Conservation (phyloP, 2,113 vertebrate species). For the Noturus placidus region DNA sequence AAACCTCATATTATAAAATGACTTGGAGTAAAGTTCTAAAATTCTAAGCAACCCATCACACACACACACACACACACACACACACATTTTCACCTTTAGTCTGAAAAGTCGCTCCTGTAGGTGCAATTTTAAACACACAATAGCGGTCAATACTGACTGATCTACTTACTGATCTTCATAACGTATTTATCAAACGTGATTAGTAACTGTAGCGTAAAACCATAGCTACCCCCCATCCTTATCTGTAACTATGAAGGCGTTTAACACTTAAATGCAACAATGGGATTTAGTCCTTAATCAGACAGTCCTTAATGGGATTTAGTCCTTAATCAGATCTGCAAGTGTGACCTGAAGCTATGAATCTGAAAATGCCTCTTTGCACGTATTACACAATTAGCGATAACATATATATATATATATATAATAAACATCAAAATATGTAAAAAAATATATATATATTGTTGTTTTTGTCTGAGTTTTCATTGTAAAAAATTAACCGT, state of each 20-base stretch:
- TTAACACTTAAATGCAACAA: neutral
- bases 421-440: no score
- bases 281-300: neutral
- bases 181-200: neutral
- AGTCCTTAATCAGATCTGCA: neutral
- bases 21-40: neutral
- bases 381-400: neutral
- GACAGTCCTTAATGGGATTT: neutral
- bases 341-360: neutral
- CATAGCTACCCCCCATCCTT: neutral
- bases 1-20: neutral
- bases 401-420: no score
- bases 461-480: no score
- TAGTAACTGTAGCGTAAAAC: neutral
- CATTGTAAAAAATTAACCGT: no score
- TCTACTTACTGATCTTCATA: neutral
- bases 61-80: neutral
- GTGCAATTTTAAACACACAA: neutral
- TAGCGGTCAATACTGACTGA: neutral
- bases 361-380: neutral
- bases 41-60: neutral
- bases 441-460: no score
- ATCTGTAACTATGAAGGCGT: neutral
- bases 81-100: slow-evolving; percentile 6
- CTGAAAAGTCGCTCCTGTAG: neutral